phyloP scores from a whole-genome alignment of 2,797 vertebrate genomes.

The Hirundo rustica region DNA sequence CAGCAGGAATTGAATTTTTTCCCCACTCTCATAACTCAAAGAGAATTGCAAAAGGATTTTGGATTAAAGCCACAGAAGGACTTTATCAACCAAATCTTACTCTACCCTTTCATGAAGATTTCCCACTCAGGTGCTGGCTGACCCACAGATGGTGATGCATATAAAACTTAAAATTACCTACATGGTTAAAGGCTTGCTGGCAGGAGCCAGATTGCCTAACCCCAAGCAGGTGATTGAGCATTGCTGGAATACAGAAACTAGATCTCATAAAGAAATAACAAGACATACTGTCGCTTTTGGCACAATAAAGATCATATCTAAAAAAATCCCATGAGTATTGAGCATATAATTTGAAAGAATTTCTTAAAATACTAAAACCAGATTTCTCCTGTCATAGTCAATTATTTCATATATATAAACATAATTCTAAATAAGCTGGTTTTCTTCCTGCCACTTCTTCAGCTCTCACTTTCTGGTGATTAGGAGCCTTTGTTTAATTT shows the following conservation, averaged over 20 bases:
- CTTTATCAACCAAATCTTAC: slow-evolving; percentile 20
- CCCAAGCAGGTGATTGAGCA: neutral
- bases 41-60: slow-evolving; percentile 36
- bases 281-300: neutral
- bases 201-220: neutral
- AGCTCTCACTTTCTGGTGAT: neutral
- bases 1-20: slow-evolving; percentile 19
- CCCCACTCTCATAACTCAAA: neutral
- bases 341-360: neutral
- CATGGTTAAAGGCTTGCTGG: neutral
- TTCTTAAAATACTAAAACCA: neutral
- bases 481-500: neutral
- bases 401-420: neutral
- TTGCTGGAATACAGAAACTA: neutral
- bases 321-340: neutral
- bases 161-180: neutral
- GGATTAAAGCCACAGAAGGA: neutral
- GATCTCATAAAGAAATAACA: neutral
- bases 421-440: neutral
- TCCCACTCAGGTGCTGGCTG: neutral
- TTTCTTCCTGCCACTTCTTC: neutral
- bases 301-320: neutral
- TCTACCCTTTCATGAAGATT: neutral
- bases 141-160: neutral
- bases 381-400: neutral